These are phyloP conservation scores for Toxostoma redivivum DNA, from an alignment of 2,113 vertebrate species.

Conservation along the genomic window DNA sequence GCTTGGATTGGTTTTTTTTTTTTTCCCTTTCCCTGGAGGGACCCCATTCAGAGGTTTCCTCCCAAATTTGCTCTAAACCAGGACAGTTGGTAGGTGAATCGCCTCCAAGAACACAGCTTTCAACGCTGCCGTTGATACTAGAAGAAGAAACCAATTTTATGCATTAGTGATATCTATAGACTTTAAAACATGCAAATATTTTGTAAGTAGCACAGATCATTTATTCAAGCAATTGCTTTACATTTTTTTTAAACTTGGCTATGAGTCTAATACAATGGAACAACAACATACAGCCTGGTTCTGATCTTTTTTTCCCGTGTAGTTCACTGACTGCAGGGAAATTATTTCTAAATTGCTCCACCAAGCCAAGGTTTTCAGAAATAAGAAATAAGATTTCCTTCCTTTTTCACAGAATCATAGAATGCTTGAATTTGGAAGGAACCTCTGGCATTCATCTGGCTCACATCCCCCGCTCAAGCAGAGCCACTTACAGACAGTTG, in stretches of 20 bases:
- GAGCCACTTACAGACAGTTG: background rate
- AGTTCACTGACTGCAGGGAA: background rate
- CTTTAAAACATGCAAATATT: background rate
- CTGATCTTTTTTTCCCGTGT: background rate
- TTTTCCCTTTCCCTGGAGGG: no score
- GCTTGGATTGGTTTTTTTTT: no score
- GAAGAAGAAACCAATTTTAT: background rate
- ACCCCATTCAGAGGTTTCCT: no score
- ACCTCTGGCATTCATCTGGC: background rate
- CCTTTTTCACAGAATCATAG: background rate
- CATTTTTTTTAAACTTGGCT: background rate
- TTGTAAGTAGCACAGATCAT: background rate
- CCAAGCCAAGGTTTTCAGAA: background rate
- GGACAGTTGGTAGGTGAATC: no score
- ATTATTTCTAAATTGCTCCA: background rate
- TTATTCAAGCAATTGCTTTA: background rate
- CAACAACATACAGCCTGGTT: background rate
- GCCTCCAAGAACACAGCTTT: background rate
- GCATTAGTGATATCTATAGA: background rate
- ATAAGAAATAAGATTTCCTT: background rate
- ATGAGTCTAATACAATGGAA: background rate
- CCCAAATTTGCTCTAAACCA: no score
- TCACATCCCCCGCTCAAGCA: background rate
- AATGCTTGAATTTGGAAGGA: background rate
- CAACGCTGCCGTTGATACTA: background rate